These are phyloP conservation scores for Trachelus troglodyta DNA, from an alignment of 2,888 invertebrate genomes.

Conservation along the genomic window DNA sequence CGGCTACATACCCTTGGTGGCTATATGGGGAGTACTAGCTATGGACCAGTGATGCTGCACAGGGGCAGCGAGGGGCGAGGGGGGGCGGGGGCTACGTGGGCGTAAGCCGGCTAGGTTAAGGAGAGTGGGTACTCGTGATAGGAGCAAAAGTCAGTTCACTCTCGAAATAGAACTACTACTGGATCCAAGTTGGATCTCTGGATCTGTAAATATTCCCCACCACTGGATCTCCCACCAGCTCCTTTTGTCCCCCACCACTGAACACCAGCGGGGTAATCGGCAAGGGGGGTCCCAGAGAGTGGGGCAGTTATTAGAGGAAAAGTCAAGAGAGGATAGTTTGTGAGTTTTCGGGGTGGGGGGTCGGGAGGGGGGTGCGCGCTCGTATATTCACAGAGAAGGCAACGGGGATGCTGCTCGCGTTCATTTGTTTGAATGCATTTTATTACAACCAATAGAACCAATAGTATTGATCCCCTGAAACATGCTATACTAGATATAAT, in stretches of 20 bases:
- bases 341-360: neutral
- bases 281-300: neutral
- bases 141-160: constrained; percentile 5
- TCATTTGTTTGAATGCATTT: neutral
- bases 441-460: neutral
- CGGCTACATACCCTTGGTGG: neutral
- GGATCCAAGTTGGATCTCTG: constrained; percentile 13
- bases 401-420: neutral
- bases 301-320: neutral
- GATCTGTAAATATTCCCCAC: constrained; percentile 26
- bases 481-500: neutral
- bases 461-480: neutral
- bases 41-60: too few species aligned
- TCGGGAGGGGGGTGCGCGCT: neutral
- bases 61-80: neutral
- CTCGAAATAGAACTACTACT: constrained; percentile 22
- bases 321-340: neutral
- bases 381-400: neutral
- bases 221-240: neutral
- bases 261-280: neutral
- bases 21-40: neutral
- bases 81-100: neutral
- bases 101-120: neutral
- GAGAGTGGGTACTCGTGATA: constrained; percentile 7
- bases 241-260: too few species aligned